Evolutionary conservation across 2,113 vertebrate genomes (phyloP), one percentile per base, ranked within the genome.

Genomic region (Diphyllodes magnificus): DNA sequence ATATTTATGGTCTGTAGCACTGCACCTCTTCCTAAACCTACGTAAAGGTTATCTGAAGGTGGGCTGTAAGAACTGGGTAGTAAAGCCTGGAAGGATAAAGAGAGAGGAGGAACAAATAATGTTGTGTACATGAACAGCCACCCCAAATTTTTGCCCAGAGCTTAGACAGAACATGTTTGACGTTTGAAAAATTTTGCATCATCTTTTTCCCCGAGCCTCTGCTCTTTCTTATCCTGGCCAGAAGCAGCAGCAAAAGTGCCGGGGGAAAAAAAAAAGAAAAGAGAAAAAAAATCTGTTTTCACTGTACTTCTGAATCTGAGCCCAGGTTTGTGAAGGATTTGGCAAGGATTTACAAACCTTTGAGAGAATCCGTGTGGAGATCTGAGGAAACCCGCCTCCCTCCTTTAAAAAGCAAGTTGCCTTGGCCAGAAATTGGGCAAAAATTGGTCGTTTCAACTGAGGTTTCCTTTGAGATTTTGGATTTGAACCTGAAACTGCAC

Each of bases 281-380:
- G 2, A 0, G 2, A 19, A 59, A 86, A 71, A 84, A 21, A 42
- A 95, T 92, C 87, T 97, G 95, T 93, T 96, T 96, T 94, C 76
- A 94, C 92, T 96, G 95, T 93, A 92, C 83, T 96, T 95, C 96
- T 96, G 95, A 97, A 92, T 84, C 90, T 79, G 82, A 96, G 95
- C 95, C 96, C 93, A 95, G 90, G 94, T 96, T 96, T 95, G 82
- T 88, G 92, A 95, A 90, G 92, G 83, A 92, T 95, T 97, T 96
- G 95, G 94, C 93, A 96, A 92, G 82, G 93, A 84, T 88, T 95
- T 95, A 25, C 65, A 94, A 97, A 96, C 90, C 86, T 96, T 96
- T 93, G 92, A 96, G 95, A 97, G 92, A 96, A 96, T 92, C 90
- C 3, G 72, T 92, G 90, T 75, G 61, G 94, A 96, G 93, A 96